Evolutionary conservation across 64 coral and sea anemone species (phyloP).

Genomic region (Pachyseris speciosa): DNA sequence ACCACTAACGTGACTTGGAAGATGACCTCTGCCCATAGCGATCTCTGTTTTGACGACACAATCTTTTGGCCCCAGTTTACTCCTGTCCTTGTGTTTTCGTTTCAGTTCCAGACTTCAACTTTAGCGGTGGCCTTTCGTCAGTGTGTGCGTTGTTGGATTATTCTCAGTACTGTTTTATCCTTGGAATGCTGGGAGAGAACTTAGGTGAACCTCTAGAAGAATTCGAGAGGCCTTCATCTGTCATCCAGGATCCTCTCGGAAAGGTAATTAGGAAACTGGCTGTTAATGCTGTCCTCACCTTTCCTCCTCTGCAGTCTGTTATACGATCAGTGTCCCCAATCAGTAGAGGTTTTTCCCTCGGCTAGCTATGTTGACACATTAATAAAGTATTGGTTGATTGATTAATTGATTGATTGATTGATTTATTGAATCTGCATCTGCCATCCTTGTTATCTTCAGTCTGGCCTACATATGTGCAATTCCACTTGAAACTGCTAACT

Average conservation of each 20-base stretch:
- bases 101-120: conserved; percentile 91
- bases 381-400: too few relatives aligned
- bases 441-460: too few relatives aligned
- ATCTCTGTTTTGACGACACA: too few relatives aligned
- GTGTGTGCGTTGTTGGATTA: conserved; percentile 91
- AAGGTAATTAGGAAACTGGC: conserved; percentile 27
- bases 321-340: too few relatives aligned
- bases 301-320: not conserved
- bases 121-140: conserved; percentile 88
- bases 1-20: too few relatives aligned
- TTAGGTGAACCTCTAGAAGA: conserved; percentile 94
- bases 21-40: too few relatives aligned
- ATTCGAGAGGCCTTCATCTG: conserved; percentile 94
- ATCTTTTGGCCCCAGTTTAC: not conserved
- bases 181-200: conserved; percentile 94
- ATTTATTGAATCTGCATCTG: too few relatives aligned
- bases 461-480: too few relatives aligned
- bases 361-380: too few relatives aligned
- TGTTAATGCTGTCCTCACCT: not conserved
- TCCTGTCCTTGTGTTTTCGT: not conserved
- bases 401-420: too few relatives aligned
- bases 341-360: too few relatives aligned
- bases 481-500: too few relatives aligned
- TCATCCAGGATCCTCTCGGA: conserved; percentile 84
- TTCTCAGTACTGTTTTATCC: conserved; percentile 93